These are phyloP conservation scores for Andrena haemorrhoa DNA, from an alignment of 2,888 invertebrate genomes.

Conservation along the genomic window DNA sequence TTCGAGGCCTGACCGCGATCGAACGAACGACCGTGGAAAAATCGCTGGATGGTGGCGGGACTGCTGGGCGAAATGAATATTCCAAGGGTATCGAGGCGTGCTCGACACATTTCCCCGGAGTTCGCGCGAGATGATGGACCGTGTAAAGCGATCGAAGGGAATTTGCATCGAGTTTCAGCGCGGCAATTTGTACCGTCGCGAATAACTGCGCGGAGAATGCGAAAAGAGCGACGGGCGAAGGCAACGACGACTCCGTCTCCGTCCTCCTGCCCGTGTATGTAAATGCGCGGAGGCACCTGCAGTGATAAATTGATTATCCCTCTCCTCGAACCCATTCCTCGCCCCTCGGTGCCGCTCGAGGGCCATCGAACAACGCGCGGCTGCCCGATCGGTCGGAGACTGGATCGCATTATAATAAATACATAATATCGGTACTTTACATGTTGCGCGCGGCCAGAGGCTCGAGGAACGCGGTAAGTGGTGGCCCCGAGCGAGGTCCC, in stretches of 20 bases:
- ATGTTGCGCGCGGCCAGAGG: conserved; percentile 67
- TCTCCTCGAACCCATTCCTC: conserved; percentile 60
- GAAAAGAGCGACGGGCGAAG: conserved; percentile 62
- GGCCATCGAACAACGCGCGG: conserved; percentile 59
- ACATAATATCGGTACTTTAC: conserved; percentile 82
- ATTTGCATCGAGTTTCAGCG: conserved; percentile 64
- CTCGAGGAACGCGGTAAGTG: conserved; percentile 65
- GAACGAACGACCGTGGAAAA: conserved; percentile 13
- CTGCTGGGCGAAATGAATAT: conserved; percentile 24
- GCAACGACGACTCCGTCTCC: conserved; percentile 69
- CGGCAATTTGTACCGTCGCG: conserved; percentile 68
- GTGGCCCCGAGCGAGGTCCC: conserved; percentile 64
- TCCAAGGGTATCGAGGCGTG: conserved; percentile 26
- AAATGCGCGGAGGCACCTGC: conserved; percentile 82
- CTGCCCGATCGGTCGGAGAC: conserved; percentile 58
- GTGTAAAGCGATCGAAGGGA: conserved; percentile 52
- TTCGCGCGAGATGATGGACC: conserved; percentile 46
- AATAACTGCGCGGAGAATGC: conserved; percentile 59
- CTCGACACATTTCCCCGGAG: conserved; percentile 19
- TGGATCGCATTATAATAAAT: conserved; percentile 80
- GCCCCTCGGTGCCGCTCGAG: conserved; percentile 52
- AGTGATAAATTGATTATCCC: conserved; percentile 83
- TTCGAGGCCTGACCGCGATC: conserved; percentile 11
- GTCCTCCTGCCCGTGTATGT: conserved; percentile 78
- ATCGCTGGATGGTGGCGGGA: background rate